phyloP scores from a whole-genome alignment of 2,888 invertebrate genomes.

The Andrena praecox region DNA sequence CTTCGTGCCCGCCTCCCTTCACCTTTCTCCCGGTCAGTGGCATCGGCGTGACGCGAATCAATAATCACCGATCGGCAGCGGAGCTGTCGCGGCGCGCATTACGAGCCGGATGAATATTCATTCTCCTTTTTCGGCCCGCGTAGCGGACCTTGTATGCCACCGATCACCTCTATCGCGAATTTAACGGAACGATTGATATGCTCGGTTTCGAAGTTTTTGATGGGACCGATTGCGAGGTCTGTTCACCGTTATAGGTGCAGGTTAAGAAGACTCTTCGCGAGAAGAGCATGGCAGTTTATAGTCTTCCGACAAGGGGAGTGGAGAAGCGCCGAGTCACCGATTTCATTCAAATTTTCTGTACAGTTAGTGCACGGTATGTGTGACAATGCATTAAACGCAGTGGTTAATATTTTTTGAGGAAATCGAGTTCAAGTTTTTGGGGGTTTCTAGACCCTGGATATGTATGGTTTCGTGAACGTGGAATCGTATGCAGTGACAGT shows the following conservation, averaged over 20 bases:
- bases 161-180: slow-evolving; percentile 38
- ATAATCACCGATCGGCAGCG: slow-evolving; percentile 71
- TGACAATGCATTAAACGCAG: no score
- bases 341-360: no score
- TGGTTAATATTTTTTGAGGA: no score
- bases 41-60: slow-evolving; percentile 70
- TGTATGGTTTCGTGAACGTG: no score
- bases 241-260: neutral
- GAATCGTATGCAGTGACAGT: no score
- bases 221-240: slow-evolving; percentile 1
- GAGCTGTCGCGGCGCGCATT: slow-evolving; percentile 63
- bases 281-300: neutral
- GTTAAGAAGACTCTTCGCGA: slow-evolving; percentile 35
- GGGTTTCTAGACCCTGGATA: no score
- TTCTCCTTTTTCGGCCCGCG: slow-evolving; percentile 46
- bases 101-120: slow-evolving; percentile 71
- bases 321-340: no score
- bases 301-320: no score
- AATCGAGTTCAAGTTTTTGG: no score
- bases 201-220: slow-evolving; percentile 27
- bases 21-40: slow-evolving; percentile 45
- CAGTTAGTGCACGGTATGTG: no score
- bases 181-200: slow-evolving; percentile 54
- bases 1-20: slow-evolving; percentile 36
- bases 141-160: slow-evolving; percentile 31